Percentiles rank a stretch among this genome's conserved stretches.
These are phyloP conservation scores for Cryptotis parvus DNA, from an alignment of 2,113 vertebrate species.

Conservation along the genomic window DNA sequence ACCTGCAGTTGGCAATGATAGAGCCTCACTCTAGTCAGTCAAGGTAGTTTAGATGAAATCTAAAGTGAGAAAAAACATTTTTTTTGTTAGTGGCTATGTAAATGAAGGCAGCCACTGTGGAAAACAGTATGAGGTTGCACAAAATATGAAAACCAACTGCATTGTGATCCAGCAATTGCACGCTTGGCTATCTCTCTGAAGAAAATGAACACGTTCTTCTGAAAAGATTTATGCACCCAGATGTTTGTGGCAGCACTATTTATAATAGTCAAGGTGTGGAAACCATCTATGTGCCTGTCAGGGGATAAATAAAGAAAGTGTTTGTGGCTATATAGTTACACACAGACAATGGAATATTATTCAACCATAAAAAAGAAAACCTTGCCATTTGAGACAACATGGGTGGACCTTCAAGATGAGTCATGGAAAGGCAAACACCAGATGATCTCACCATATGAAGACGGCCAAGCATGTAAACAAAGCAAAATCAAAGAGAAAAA, in stretches of 20 bases:
- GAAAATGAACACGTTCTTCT: neutral
- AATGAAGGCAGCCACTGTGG: neutral
- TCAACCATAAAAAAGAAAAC: no score
- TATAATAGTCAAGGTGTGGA: neutral
- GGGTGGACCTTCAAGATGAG: neutral
- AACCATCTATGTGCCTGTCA: neutral
- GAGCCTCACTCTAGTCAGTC: fast-evolving
- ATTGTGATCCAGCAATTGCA: neutral
- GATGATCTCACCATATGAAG: neutral
- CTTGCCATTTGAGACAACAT: no score
- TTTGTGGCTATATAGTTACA: neutral
- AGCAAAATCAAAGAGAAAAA: neutral
- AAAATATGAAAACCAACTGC: neutral
- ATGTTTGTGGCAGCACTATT: neutral
- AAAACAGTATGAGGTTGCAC: neutral
- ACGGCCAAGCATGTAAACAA: neutral
- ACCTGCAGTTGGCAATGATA: neutral
- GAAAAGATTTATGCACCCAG: neutral
- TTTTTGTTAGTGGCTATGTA: neutral
- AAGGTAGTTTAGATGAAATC: neutral
- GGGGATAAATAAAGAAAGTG: neutral
- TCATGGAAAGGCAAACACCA: neutral
- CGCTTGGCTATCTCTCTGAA: neutral
- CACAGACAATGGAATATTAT: no score
- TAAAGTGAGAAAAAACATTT: no score